Conservation (phyloP, 2,113 vertebrate genomes). For the Notarius quadriscutis region DNA sequence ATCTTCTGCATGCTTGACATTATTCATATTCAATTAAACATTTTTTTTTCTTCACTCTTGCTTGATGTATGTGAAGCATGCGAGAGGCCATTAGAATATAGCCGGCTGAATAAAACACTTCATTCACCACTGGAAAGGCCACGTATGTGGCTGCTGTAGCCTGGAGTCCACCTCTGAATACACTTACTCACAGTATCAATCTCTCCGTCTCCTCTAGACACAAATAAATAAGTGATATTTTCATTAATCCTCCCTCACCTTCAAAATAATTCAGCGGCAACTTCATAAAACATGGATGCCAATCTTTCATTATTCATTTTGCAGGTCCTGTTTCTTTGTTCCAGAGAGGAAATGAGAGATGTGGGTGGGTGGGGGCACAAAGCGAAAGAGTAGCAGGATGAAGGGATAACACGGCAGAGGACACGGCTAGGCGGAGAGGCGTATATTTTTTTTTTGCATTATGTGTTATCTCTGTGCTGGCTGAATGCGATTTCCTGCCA, state of each 20-base stretch:
- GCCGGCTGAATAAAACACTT: slow-evolving; percentile 32
- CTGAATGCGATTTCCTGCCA: slow-evolving; percentile 70
- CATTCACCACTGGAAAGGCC: slow-evolving; percentile 29
- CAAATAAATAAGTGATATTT: slow-evolving; percentile 66
- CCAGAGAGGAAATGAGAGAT: slow-evolving; percentile 63
- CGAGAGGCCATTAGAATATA: slow-evolving; percentile 26
- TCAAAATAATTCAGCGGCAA: slow-evolving; percentile 64
- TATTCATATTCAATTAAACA: background rate
- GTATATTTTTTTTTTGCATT: slow-evolving; percentile 45
- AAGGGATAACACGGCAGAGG: slow-evolving; percentile 47
- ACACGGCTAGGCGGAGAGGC: slow-evolving; percentile 49
- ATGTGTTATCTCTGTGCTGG: slow-evolving; percentile 71
- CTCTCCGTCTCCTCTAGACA: slow-evolving; percentile 53
- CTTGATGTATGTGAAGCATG: slow-evolving; percentile 39
- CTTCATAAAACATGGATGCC: slow-evolving; percentile 61
- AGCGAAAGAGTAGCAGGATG: slow-evolving; percentile 48
- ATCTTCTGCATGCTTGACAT: slow-evolving; percentile 9
- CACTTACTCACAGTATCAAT: slow-evolving; percentile 46
- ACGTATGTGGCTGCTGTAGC: slow-evolving; percentile 45
- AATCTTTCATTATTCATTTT: slow-evolving; percentile 60
- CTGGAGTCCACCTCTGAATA: slow-evolving; percentile 44
- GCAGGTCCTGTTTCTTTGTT: slow-evolving; percentile 58
- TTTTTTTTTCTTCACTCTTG: background rate
- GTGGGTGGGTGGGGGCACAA: slow-evolving; percentile 36
- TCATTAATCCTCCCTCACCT: slow-evolving; percentile 61